Percentiles rank a stretch among this genome's conserved stretches.
Evolutionary conservation across 2,113 vertebrate species (phyloP).

Genomic region (Lepisosteus oculatus): DNA sequence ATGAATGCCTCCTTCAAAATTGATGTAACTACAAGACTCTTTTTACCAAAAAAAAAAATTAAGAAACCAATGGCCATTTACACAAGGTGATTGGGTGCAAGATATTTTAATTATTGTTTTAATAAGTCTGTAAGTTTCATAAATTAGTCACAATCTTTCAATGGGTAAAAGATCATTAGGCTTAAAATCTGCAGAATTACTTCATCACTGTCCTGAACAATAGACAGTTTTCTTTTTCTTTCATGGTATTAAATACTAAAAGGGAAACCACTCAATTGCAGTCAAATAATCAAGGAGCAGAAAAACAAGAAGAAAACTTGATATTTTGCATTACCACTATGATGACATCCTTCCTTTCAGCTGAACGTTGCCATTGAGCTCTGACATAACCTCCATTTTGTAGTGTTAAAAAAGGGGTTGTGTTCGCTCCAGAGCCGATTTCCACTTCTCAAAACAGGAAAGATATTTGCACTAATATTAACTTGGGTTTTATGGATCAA

Average conservation of each 20-base stretch:
- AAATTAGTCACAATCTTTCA: too few species aligned
- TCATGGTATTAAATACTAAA: slow-evolving; percentile 31
- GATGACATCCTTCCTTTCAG: slow-evolving; percentile 18
- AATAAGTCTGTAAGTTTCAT: too few species aligned
- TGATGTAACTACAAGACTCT: too few species aligned
- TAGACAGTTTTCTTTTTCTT: slow-evolving; percentile 7
- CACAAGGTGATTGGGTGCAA: too few species aligned
- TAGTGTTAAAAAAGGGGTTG: slow-evolving; percentile 3
- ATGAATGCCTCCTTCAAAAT: too few species aligned
- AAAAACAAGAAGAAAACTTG: slow-evolving; percentile 39
- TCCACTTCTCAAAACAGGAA: slow-evolving; percentile 68
- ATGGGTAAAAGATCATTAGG: too few species aligned
- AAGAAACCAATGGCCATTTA: too few species aligned
- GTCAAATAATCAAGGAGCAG: slow-evolving; percentile 20
- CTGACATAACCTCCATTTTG: slow-evolving; percentile 35
- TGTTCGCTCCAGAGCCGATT: slow-evolving; percentile 32
- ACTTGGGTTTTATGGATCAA: slow-evolving; percentile 65
- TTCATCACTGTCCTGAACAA: slow-evolving; percentile 20
- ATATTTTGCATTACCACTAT: slow-evolving; percentile 29
- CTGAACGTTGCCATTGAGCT: slow-evolving; percentile 36
- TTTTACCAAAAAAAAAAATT: too few species aligned
- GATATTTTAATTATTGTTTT: too few species aligned
- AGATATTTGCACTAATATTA: slow-evolving; percentile 75
- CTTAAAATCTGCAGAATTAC: slow-evolving; percentile 9
- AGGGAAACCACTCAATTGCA: slow-evolving; percentile 56